Conservation (phyloP, 2,888 invertebrate genomes). For the Phengaris arion region DNA sequence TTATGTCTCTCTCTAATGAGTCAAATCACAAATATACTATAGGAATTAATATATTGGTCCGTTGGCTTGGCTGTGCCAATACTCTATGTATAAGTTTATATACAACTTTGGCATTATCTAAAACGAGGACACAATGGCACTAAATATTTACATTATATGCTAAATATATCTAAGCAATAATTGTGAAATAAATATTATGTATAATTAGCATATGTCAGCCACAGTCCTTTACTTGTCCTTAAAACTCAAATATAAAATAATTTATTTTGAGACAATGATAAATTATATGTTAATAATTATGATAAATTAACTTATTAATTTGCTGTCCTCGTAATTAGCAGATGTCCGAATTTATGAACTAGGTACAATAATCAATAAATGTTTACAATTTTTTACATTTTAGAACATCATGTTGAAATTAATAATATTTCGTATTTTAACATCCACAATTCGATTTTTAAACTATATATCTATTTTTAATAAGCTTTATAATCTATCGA, state of each 20-base stretch:
- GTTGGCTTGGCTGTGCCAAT: slow-evolving; percentile 14
- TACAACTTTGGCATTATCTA: slow-evolving; percentile 77
- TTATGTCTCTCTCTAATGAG: not conserved
- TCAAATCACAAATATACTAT: slow-evolving; percentile 13
- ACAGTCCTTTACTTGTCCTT: slow-evolving; percentile 6
- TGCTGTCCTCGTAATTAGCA: not conserved
- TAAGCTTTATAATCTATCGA: not conserved
- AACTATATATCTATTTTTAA: no score
- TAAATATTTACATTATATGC: slow-evolving; percentile 47
- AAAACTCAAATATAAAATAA: not conserved
- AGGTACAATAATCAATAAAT: not conserved
- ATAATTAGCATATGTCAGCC: slow-evolving; percentile 8
- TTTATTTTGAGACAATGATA: not conserved
- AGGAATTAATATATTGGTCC: slow-evolving; percentile 10
- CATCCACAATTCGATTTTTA: no score
- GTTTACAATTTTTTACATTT: not conserved
- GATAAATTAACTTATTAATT: not conserved
- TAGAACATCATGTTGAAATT: not conserved
- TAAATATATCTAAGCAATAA: slow-evolving; percentile 32
- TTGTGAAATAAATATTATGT: slow-evolving; percentile 23
- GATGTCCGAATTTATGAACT: not conserved
- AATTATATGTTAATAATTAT: not conserved
- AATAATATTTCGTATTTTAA: no score
- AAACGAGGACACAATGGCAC: slow-evolving; percentile 49
- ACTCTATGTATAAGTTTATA: slow-evolving; percentile 43